These are phyloP conservation scores for Melanchra persicariae DNA, from an alignment of 2,888 invertebrate species.

Conservation along the genomic window DNA sequence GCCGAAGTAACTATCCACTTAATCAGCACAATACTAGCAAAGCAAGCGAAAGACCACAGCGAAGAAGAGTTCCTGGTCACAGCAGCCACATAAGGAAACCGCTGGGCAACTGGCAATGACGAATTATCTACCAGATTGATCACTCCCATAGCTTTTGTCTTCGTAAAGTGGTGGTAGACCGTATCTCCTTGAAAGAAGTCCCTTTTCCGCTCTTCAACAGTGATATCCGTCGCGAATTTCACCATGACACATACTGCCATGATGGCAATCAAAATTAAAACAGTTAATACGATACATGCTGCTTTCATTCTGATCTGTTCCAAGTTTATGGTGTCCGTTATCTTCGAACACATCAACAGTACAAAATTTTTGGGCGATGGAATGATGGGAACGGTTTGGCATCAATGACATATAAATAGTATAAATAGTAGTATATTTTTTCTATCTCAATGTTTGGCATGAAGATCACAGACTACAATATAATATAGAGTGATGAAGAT, in stretches of 20 bases:
- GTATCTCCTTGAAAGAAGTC: conserved; percentile 65
- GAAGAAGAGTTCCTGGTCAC: conserved; percentile 76
- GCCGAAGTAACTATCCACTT: conserved; percentile 85
- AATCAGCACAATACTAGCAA: conserved; percentile 80
- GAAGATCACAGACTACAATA: no score
- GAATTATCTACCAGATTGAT: conserved; percentile 74
- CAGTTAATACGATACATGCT: conserved; percentile 79
- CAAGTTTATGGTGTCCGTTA: not conserved
- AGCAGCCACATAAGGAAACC: conserved; percentile 83
- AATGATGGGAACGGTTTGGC: not conserved
- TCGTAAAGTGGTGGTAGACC: conserved; percentile 72
- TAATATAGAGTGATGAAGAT: no score
- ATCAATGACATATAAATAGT: no score
- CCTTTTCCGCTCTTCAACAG: conserved; percentile 77
- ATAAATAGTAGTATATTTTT: no score
- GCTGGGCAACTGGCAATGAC: conserved; percentile 63
- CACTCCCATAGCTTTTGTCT: conserved; percentile 74
- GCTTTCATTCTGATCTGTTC: conserved; percentile 76
- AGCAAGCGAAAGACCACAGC: conserved; percentile 82
- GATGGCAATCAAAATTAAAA: conserved; percentile 80
- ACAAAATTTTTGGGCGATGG: not conserved
- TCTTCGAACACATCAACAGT: no score
- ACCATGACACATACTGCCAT: conserved; percentile 87
- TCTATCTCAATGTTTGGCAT: no score
- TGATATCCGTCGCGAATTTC: conserved; percentile 85